Base-by-base conservation (phyloP, 2,888 invertebrate genomes). In the Cryptus armator region DNA sequence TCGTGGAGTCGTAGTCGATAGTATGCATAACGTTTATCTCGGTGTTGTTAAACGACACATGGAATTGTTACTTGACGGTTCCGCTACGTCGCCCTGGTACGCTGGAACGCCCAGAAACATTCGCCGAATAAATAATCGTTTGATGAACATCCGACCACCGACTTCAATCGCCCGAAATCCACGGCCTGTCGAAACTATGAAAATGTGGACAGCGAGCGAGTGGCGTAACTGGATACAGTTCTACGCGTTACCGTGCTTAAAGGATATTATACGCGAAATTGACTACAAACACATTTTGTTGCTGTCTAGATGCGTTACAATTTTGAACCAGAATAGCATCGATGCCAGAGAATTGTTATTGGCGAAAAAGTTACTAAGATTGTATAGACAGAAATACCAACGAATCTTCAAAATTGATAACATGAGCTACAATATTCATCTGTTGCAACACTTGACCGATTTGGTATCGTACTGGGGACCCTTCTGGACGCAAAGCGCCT, bases 191-290 rank as follows among this genome's bases (percentile, higher is more conserved):
- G 68, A 37, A 32, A 43, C 56, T 5, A 48, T 72, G 59, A 56
- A 51, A 29, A 29, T 67, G 59, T 86, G 84, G 84, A 86, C 84
- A 59, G 85, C 85, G 48, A 67, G 80, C 7, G 85, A 83, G 64
- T 83, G 80, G 83, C 64, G 86, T 43, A 84, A 86, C 59, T 83
- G 82, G 81, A 37, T 81, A n/a, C 48, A 81, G 43, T 81, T 83
- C 44, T 85, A 75, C 24, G 44, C 44, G 10, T 43, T 59, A 24
- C 59, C 66, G 3, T 85, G 85, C 71, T 75, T 86, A 19, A 71
- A 83, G 66, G 74, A 53, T 0, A n/a, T 86, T 7, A 19, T 83
- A 16, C 37, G 59, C 29, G n/a, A 66, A 5, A 9, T 19, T 29
- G 74, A 83, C 16, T 46, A 77, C 0, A 32, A 72, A 12, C 68